A percentile compares a stretch with the other conserved stretches of the same genome.
Evolutionary conservation across 1,140 invertebrate species (phyloP).

Genomic region (Gryon sp.): DNA sequence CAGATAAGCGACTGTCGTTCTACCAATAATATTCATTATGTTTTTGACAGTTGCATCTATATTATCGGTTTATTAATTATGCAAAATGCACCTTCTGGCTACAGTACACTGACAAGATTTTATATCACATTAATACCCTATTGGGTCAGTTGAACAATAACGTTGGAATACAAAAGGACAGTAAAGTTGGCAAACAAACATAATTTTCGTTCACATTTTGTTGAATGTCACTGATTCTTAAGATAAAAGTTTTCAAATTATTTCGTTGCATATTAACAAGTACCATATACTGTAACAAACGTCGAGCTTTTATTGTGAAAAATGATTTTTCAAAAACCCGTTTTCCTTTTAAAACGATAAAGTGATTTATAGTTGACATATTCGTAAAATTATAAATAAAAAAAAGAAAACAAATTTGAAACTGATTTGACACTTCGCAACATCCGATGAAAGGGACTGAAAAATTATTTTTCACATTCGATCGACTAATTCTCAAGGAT

Average conservation of each 20-base stretch:
- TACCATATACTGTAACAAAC: too few relatives aligned
- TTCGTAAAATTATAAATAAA: constrained; percentile 16
- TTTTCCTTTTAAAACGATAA: neutral
- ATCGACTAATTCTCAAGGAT: constrained; percentile 21
- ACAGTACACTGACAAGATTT: constrained; percentile 22
- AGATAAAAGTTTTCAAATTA: constrained; percentile 38
- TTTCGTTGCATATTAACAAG: constrained; percentile 13
- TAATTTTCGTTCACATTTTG: constrained; percentile 5
- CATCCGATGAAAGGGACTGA: neutral
- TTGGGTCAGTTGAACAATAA: constrained; percentile 28
- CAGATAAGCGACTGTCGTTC: constrained; percentile 60
- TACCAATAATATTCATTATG: constrained; percentile 54
- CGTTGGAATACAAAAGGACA: constrained; percentile 14
- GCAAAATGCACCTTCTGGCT: neutral
- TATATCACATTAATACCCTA: constrained; percentile 7
- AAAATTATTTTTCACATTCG: constrained; percentile 33
- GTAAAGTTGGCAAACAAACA: constrained; percentile 30
- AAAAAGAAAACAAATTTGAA: constrained; percentile 14
- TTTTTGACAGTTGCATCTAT: constrained; percentile 56
- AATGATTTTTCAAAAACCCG: too few relatives aligned
- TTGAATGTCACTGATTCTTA: constrained; percentile 28
- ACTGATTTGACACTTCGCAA: neutral
- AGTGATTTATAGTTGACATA: constrained; percentile 11
- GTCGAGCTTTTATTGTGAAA: too few relatives aligned
- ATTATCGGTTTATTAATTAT: constrained; percentile 56